Percentiles rank a stretch among this genome's conserved stretches.
These are phyloP conservation scores for Candidula unifasciata DNA, from an alignment of 2,888 invertebrate species.

Conservation along the genomic window DNA sequence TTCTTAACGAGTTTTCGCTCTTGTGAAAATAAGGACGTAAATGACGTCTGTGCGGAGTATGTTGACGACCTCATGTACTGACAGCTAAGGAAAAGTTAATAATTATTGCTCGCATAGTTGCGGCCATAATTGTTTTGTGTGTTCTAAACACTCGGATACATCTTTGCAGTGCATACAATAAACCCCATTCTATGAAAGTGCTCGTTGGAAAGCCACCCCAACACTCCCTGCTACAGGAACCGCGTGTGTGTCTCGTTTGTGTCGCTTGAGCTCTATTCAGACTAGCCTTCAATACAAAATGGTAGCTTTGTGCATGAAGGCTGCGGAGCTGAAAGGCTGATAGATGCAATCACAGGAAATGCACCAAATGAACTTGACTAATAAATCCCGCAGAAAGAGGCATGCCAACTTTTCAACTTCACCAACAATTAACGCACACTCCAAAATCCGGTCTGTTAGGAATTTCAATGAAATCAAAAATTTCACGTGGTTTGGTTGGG, in stretches of 20 bases:
- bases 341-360: slow-evolving; percentile 4
- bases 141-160: too few relatives aligned
- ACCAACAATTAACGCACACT: not conserved
- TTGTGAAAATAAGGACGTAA: too few relatives aligned
- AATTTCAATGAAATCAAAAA: slow-evolving; percentile 27
- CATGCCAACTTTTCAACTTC: not conserved
- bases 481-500: not conserved
- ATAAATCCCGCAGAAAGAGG: slow-evolving; percentile 10
- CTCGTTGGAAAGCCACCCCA: not conserved
- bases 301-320: slow-evolving; percentile 9
- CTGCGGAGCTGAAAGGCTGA: not conserved
- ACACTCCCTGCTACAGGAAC: not conserved
- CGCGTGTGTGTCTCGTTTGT: not conserved
- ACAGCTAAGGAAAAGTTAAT: too few relatives aligned
- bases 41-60: too few relatives aligned
- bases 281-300: slow-evolving; percentile 9
- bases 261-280: not conserved
- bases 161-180: too few relatives aligned
- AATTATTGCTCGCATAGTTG: too few relatives aligned
- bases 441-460: not conserved
- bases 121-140: too few relatives aligned
- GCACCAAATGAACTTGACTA: slow-evolving; percentile 10
- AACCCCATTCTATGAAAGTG: too few relatives aligned
- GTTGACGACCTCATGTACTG: too few relatives aligned
- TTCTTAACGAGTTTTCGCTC: too few relatives aligned